Conservation (phyloP, 2,888 invertebrate genomes). For the Dicyrtoma fusca region DNA sequence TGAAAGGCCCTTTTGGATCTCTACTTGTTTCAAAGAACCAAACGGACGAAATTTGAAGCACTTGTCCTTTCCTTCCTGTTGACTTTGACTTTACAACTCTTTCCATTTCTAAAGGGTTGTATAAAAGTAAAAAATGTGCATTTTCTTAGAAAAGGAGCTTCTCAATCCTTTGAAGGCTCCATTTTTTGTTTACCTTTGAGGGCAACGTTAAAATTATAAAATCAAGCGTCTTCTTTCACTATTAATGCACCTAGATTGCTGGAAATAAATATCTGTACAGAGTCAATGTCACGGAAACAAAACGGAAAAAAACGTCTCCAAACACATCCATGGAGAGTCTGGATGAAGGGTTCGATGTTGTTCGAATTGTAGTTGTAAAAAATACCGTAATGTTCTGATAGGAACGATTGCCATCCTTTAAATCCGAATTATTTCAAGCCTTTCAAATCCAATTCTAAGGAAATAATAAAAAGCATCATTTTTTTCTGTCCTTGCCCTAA, state of each 20-base stretch:
- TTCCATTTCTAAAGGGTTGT: constrained; percentile 21
- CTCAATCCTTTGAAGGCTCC: not conserved
- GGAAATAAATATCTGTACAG: too few relatives aligned
- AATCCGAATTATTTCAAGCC: constrained; percentile 17
- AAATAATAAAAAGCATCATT: not conserved
- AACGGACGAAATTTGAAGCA: not conserved
- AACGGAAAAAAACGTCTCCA: too few relatives aligned
- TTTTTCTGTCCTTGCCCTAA: not conserved
- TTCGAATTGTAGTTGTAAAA: constrained; percentile 19
- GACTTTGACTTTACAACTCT: not conserved
- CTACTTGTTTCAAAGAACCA: not conserved
- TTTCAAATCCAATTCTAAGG: not conserved
- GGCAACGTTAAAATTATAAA: too few relatives aligned
- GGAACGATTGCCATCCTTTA: constrained; percentile 18
- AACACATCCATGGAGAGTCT: too few relatives aligned
- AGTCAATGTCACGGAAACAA: not conserved
- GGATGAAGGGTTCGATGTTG: too few relatives aligned
- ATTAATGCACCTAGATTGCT: too few relatives aligned
- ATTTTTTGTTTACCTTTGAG: too few relatives aligned
- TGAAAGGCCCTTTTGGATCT: not conserved
- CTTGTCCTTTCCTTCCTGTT: constrained; percentile 15
- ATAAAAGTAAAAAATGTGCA: constrained; percentile 4
- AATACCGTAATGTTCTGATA: constrained; percentile 9
- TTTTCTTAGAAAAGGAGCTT: constrained; percentile 1
- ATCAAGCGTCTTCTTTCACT: too few relatives aligned